Evolutionary conservation across 1,140 invertebrate species (phyloP), one percentile per base, ranked within the genome.

Genomic region (Drosophila suzukii): DNA sequence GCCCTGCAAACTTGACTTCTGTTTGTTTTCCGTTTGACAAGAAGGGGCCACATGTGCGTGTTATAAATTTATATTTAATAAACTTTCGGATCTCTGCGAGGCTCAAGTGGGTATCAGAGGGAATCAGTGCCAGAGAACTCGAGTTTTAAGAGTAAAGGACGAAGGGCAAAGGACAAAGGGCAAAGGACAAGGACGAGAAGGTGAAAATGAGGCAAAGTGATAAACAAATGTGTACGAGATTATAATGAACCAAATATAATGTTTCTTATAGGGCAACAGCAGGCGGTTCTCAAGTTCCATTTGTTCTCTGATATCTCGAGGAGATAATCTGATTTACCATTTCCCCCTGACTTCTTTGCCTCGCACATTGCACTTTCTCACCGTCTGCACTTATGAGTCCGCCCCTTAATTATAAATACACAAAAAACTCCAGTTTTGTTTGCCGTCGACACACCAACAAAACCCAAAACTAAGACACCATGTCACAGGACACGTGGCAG

Each of bases 21-120:
- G 78, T 85, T 78, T 85, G 72, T 61, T 81, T 84, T 78, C 36
- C 68, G 72, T 61, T 49, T 43, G 62, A 67, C 61, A 60, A 46
- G 53, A 55, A 57, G 66, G 72, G 56, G 73, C 61, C 78, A 88
- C 78, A 88, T 83, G 79, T 85, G 82, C 51, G 74, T 75, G 62
- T 68, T 88, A 78, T 88, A 86, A 86, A 86, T 86, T 86, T 70
- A 73, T 68, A 82, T 86, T 88, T 86, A 82, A 86, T 86, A 86
- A 86, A 86, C 75, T 82, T 84, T 81, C 44, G 43, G 38, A 56
- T 44, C 70, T 54, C 49, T 3, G 27, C 47, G 65, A 68, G 61
- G 58, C 79, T 85, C 72, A 73, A 86, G 78, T 84, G 78, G 51
- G 47, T 53, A 59, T 67, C 60, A 46, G 32, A 43, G 41, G 47